Percentiles rank a stretch among this genome's conserved stretches.
These are phyloP conservation scores for Esperia sulphurella DNA, from an alignment of 2,888 invertebrate species.

Conservation along the genomic window DNA sequence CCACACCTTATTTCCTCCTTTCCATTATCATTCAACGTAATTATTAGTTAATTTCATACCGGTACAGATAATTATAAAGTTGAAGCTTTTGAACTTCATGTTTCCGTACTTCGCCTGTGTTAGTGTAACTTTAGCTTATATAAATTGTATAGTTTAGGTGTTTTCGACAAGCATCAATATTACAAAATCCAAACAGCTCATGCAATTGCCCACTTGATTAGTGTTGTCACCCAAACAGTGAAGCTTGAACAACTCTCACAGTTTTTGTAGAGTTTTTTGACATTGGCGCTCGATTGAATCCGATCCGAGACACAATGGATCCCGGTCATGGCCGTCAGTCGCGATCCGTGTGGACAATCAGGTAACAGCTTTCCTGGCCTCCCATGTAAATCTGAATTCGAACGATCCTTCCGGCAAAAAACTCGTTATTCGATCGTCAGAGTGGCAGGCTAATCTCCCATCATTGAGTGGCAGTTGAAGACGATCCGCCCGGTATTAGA, in stretches of 20 bases:
- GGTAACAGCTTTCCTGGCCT: constrained; percentile 23
- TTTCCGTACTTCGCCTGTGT: no score
- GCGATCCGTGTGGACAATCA: constrained; percentile 47
- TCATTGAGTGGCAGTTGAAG: constrained; percentile 11
- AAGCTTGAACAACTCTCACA: constrained; percentile 49
- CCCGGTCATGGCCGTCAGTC: constrained; percentile 56
- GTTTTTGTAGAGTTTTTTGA: constrained; percentile 61
- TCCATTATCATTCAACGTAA: constrained; percentile 1
- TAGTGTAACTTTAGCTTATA: no score
- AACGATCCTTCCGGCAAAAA: constrained; percentile 19
- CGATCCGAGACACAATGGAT: constrained; percentile 55
- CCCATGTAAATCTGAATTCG: constrained; percentile 25
- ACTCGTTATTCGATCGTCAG: constrained; percentile 2
- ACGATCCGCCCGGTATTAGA: constrained; percentile 7
- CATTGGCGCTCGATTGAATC: constrained; percentile 57
- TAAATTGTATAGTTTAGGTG: no score
- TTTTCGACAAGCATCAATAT: constrained; percentile 24
- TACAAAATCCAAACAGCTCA: constrained; percentile 28
- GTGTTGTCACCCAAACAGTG: constrained; percentile 52
- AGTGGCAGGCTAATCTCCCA: constrained; percentile 8
- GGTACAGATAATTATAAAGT: no score
- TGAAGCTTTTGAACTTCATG: no score
- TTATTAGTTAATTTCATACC: background rate
- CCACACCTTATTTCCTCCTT: constrained; percentile 2
- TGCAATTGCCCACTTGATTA: constrained; percentile 46